phyloP scores from a whole-genome alignment of 1,140 invertebrate species.

The Drosophila erecta region DNA sequence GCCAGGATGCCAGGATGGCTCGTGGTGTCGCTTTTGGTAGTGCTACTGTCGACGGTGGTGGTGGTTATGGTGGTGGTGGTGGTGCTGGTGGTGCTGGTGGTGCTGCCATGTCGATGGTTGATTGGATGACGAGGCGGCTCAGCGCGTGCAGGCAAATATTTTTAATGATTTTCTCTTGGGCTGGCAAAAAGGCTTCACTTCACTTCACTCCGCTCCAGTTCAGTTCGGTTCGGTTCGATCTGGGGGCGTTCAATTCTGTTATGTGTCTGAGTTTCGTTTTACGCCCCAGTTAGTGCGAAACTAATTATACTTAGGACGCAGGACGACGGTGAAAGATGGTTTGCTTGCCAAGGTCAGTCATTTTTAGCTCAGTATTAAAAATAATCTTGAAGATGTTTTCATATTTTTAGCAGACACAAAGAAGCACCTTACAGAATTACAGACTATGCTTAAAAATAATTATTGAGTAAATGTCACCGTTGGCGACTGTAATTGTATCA shows the following conservation, averaged over 20 bases:
- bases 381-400: background rate
- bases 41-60: background rate
- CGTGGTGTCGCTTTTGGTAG: conserved; percentile 16
- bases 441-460: too few species aligned
- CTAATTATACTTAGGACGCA: conserved; percentile 64
- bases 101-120: conserved; percentile 47
- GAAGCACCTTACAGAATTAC: too few species aligned
- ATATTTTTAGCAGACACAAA: background rate
- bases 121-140: conserved; percentile 78
- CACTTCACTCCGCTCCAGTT: conserved; percentile 19
- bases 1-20: conserved; percentile 3
- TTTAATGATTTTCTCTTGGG: conserved; percentile 71
- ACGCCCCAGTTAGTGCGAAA: conserved; percentile 79
- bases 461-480: too few species aligned
- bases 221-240: conserved; percentile 47
- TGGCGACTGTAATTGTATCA: background rate
- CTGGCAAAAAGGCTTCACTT: conserved; percentile 46
- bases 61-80: background rate
- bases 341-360: conserved; percentile 21
- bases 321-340: conserved; percentile 2
- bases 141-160: conserved; percentile 80
- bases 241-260: conserved; percentile 38
- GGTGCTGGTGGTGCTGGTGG: background rate
- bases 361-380: conserved; percentile 13
- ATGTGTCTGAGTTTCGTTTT: conserved; percentile 62